phyloP scores from a whole-genome alignment of 2,888 invertebrate genomes.

The Lithodes maja region DNA sequence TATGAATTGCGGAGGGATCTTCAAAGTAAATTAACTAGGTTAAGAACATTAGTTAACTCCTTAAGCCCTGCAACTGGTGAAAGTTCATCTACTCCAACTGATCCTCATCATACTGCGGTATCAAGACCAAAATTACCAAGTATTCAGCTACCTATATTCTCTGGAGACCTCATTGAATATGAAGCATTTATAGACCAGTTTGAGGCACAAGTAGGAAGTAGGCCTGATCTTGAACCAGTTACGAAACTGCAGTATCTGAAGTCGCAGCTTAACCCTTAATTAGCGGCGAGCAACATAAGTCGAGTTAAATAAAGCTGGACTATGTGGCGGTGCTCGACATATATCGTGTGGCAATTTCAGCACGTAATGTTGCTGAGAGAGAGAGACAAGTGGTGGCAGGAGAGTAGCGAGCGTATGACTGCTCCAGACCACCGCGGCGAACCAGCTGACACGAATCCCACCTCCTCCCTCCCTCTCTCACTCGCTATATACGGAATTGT shows the following conservation, averaged over 20 bases:
- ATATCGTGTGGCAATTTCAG: no score
- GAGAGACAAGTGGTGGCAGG: no score
- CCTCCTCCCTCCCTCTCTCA: no score
- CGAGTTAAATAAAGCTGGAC: no score
- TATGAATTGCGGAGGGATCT: neutral
- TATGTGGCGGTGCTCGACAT: no score
- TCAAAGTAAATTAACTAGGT: neutral
- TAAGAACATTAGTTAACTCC: no score
- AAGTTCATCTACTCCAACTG: neutral
- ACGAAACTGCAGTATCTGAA: constrained; percentile 1
- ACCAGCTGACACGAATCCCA: no score
- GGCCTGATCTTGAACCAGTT: neutral
- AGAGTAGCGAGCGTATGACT: no score
- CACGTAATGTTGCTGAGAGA: no score
- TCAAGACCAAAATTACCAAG: neutral
- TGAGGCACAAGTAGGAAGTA: neutral
- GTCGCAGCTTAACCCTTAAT: neutral
- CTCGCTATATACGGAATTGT: no score
- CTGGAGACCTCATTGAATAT: neutral
- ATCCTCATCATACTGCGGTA: neutral
- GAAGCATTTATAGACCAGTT: neutral
- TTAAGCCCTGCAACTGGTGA: neutral
- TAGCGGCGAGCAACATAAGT: no score
- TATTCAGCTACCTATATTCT: neutral
- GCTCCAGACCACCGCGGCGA: no score